Percentiles rank a stretch among this genome's conserved stretches.
Evolutionary conservation across 2,113 vertebrate genomes (phyloP).

Genomic region (Circaetus gallicus): DNA sequence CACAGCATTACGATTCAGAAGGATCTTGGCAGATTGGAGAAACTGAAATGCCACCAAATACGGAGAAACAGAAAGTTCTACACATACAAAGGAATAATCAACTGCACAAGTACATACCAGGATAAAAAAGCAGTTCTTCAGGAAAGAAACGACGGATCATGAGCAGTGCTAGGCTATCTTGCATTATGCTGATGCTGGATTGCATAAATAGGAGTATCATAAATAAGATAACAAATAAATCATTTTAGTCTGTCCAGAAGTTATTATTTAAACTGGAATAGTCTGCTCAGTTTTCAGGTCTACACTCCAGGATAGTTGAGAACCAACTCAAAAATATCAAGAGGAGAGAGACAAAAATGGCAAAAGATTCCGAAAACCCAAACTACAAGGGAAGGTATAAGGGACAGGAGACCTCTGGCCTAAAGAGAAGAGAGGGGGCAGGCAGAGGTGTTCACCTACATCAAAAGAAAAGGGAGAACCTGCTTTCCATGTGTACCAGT

Average conservation of each 20-base stretch:
- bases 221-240: not conserved
- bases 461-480: not conserved
- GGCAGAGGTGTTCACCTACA: not conserved
- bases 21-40: not conserved
- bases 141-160: not conserved
- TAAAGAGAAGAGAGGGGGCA: not conserved
- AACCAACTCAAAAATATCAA: not conserved
- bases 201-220: not conserved
- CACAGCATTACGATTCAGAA: not conserved
- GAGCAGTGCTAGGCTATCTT: not conserved
- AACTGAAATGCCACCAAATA: not conserved
- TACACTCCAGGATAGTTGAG: not conserved
- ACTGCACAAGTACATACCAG: not conserved
- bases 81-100: not conserved
- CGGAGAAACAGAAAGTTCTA: not conserved
- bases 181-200: not conserved
- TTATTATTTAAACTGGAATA: not conserved
- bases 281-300: not conserved
- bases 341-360: not conserved
- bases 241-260: not conserved
- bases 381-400: not conserved
- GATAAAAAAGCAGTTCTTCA: not conserved
- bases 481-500: not conserved
- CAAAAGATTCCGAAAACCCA: not conserved
- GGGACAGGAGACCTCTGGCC: not conserved